Evolutionary conservation across 2,797 vertebrate species (phyloP).

Genomic region (Sebastes umbrosus): DNA sequence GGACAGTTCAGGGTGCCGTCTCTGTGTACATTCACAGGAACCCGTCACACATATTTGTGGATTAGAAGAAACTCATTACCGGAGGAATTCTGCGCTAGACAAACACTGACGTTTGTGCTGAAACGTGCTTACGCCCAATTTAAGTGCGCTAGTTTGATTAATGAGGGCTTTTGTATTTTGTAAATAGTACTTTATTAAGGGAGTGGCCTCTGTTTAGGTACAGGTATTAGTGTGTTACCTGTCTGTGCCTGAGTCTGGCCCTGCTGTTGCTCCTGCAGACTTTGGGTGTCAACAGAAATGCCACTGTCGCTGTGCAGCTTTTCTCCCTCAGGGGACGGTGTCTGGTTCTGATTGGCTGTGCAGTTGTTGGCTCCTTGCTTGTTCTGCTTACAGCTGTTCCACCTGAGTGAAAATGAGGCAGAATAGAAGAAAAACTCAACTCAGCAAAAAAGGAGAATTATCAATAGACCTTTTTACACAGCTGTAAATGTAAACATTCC

Average conservation of each 20-base stretch:
- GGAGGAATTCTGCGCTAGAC: neutral
- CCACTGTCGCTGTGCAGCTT: slow-evolving; percentile 98
- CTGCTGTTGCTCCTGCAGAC: slow-evolving; percentile 91
- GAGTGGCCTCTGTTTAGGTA: neutral
- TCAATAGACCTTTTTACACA: neutral
- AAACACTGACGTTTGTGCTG: neutral
- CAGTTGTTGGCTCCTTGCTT: slow-evolving; percentile 94
- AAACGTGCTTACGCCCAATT: neutral
- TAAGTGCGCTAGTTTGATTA: slow-evolving; percentile 3
- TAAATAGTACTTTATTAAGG: neutral
- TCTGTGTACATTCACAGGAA: neutral
- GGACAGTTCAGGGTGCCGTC: slow-evolving; percentile 10
- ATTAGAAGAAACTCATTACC: neutral
- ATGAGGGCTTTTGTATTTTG: slow-evolving; percentile 1
- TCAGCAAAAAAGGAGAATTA: neutral
- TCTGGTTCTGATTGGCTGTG: slow-evolving; percentile 89
- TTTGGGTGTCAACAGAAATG: slow-evolving; percentile 97
- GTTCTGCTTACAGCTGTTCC: slow-evolving; percentile 98
- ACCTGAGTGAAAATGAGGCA: slow-evolving; percentile 74
- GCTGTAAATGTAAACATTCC: neutral
- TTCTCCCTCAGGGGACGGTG: slow-evolving; percentile 93
- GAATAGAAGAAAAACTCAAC: neutral
- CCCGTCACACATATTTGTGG: neutral
- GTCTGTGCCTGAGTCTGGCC: slow-evolving; percentile 86
- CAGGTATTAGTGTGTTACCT: slow-evolving; percentile 46